Evolutionary conservation across 2,888 invertebrate genomes (phyloP), one percentile per base, ranked within the genome.

Genomic region (Amblyteles armatorius): DNA sequence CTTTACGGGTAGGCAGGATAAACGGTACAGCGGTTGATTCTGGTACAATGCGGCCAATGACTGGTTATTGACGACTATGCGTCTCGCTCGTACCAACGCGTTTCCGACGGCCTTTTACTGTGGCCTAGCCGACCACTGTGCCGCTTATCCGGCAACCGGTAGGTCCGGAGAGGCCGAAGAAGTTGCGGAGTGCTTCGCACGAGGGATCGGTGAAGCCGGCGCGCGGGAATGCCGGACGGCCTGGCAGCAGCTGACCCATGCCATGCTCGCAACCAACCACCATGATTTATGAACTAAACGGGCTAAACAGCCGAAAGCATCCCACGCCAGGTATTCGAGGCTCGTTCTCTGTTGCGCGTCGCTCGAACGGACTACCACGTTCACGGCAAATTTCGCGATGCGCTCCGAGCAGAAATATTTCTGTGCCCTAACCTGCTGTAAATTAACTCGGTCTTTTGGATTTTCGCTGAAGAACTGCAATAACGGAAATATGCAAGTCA

Each of bases 281-380:
- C 86, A 90, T 93, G 92, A 93, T 93, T 93, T 93, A 93, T 92
- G 89, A 73, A 88, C 88, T 86, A 86, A 88, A 87, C 87, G 85
- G 88, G 85, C 90, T 88, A 89, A 91, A 92, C 89, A 90, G 89
- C 86, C 88, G 84, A 83, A 85, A 89, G 88, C 87, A 88, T 89
- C 88, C 90, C 89, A 88, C 86, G 88, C 88, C 93, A 93, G 93
- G 92, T 93, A 92, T 89, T 86, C 84, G 81, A 86, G 78, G 79
- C 89, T 87, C 83, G 44, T 48, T 48, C 74, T 73, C 83, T 89
- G 89, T 72, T 44, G 44, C 55, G 73, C 72, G 73, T 78, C 55
- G 44, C 33, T 11, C 44, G 36, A 63, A 84, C 81, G 36, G 48
- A 67, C 63, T 44, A 77, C 48, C 29, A 71, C 74, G 71, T 77